Evolutionary conservation across 2,888 invertebrate species (phyloP).

Genomic region (Drosophila quinaria): DNA sequence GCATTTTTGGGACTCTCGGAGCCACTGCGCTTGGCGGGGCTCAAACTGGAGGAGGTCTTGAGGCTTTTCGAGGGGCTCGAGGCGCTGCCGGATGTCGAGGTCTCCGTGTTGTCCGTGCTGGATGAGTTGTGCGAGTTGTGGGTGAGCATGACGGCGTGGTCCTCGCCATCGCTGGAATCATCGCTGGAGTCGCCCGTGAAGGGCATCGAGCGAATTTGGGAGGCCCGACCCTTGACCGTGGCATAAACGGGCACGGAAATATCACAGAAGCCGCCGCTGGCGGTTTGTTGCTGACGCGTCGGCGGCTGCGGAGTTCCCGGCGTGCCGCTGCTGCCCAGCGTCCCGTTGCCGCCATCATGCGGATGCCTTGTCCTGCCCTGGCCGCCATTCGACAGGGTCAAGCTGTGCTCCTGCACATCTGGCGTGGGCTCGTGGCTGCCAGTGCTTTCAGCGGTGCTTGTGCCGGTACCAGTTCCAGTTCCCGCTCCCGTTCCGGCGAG

Average conservation of each 20-base stretch:
- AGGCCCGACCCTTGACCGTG: slow-evolving; percentile 98
- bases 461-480: slow-evolving; percentile 26
- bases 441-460: slow-evolving; percentile 58
- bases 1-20: slow-evolving; percentile 91
- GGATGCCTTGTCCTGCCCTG: slow-evolving; percentile 41
- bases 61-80: slow-evolving; percentile 94
- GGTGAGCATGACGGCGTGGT: slow-evolving; percentile 86
- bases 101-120: slow-evolving; percentile 88
- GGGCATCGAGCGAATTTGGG: slow-evolving; percentile 97
- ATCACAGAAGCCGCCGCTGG: slow-evolving; percentile 94
- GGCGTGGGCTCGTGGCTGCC: slow-evolving; percentile 59
- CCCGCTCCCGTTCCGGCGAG: slow-evolving; percentile 82
- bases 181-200: slow-evolving; percentile 98
- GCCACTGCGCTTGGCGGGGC: slow-evolving; percentile 94
- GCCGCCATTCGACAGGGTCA: slow-evolving; percentile 69
- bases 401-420: slow-evolving; percentile 60
- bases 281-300: slow-evolving; percentile 85
- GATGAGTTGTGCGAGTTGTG: slow-evolving; percentile 86
- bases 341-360: slow-evolving; percentile 81
- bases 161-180: slow-evolving; percentile 97
- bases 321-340: slow-evolving; percentile 63
- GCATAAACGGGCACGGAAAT: slow-evolving; percentile 98
- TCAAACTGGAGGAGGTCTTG: slow-evolving; percentile 93
- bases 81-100: slow-evolving; percentile 88
- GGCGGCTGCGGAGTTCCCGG: slow-evolving; percentile 83